These are phyloP conservation scores for Zapornia atra DNA, from an alignment of 2,113 vertebrate genomes.

Conservation along the genomic window DNA sequence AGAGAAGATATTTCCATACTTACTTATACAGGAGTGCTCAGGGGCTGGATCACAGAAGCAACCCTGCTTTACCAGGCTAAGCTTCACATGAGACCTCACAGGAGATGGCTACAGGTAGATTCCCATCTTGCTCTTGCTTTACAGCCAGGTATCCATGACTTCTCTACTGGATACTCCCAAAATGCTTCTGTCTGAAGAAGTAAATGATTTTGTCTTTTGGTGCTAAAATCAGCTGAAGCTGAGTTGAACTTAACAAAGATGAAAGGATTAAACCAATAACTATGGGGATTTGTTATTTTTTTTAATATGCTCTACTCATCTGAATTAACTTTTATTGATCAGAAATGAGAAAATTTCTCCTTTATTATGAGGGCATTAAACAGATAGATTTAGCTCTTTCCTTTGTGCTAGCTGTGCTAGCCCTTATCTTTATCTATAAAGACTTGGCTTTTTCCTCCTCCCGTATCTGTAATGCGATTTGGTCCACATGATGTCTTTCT, in stretches of 20 bases:
- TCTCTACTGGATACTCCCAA: fast-evolving
- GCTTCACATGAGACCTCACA: background rate
- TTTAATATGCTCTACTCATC: background rate
- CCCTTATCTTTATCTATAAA: background rate
- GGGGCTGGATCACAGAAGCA: background rate
- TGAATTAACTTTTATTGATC: background rate
- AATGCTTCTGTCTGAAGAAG: background rate
- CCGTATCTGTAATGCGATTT: constrained; percentile 22
- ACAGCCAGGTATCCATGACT: background rate
- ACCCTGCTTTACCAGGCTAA: background rate
- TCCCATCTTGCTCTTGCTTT: background rate
- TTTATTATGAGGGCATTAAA: background rate
- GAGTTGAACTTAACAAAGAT: background rate
- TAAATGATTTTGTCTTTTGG: background rate
- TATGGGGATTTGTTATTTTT: background rate
- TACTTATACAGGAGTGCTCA: background rate
- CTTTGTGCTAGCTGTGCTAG: too few relatives aligned
- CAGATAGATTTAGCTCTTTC: background rate
- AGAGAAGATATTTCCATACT: background rate
- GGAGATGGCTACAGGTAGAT: background rate
- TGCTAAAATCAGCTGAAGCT: background rate
- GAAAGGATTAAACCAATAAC: background rate
- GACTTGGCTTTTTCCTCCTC: background rate
- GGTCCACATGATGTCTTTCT: background rate
- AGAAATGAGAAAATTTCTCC: background rate